Conservation (phyloP, 2,113 vertebrate genomes). For the Mesitornis unicolor region DNA sequence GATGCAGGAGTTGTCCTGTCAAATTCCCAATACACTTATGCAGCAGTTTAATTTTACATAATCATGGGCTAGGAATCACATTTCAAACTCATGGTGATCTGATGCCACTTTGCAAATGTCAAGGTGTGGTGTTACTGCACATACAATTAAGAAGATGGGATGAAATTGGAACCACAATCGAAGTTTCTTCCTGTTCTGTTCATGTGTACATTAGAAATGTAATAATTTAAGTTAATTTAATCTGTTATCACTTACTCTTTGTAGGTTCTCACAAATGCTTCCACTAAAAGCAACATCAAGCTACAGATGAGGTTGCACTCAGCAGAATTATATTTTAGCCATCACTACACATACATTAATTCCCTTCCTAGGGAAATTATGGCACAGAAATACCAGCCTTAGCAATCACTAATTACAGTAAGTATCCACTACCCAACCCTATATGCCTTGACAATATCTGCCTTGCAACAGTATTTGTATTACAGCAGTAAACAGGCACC, state of each 20-base stretch:
- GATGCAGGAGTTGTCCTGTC: neutral
- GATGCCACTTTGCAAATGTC: constrained; percentile 56
- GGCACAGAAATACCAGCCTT: neutral
- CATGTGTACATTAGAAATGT: constrained; percentile 55
- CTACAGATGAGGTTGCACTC: neutral
- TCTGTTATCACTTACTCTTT: neutral
- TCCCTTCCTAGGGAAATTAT: neutral
- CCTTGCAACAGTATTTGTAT: neutral
- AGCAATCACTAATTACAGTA: neutral
- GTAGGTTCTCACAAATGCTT: neutral
- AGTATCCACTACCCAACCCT: neutral
- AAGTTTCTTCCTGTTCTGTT: constrained; percentile 61
- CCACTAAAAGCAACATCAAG: neutral
- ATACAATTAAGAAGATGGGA: constrained; percentile 77
- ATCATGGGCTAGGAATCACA: constrained; percentile 62
- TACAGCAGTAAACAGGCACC: neutral
- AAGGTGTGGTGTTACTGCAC: constrained; percentile 74
- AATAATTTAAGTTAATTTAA: constrained; percentile 52
- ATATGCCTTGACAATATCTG: rapidly evolving
- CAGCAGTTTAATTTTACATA: constrained; percentile 66
- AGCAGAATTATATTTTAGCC: neutral
- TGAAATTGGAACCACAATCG: constrained; percentile 71
- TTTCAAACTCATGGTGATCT: constrained; percentile 77
- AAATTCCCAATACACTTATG: constrained; percentile 21
- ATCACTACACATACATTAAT: neutral